These are phyloP conservation scores for Epiblema foenella DNA, from an alignment of 2,888 invertebrate species.

Conservation along the genomic window DNA sequence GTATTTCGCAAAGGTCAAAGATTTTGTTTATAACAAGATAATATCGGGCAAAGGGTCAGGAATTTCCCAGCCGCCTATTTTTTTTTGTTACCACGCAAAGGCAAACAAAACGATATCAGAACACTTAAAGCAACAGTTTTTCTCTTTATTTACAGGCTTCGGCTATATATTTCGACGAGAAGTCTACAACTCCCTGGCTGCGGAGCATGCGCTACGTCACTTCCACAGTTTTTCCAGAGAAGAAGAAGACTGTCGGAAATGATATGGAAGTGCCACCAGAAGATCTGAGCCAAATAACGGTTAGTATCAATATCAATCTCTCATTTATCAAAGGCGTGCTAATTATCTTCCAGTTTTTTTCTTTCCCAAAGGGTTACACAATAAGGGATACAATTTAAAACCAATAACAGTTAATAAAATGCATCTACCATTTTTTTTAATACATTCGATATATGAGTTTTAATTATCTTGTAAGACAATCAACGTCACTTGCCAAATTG, in stretches of 20 bases:
- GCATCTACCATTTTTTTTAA: background rate
- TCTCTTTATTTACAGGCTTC: slow-evolving; percentile 69
- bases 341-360: too few relatives aligned
- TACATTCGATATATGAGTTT: background rate
- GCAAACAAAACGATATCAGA: background rate
- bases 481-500: slow-evolving; percentile 51
- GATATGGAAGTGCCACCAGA: slow-evolving; percentile 59
- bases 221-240: slow-evolving; percentile 67
- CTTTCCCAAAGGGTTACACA: too few relatives aligned
- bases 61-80: background rate
- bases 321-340: background rate
- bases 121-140: slow-evolving; percentile 1
- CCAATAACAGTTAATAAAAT: background rate
- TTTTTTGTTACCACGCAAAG: background rate
- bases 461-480: slow-evolving; percentile 22
- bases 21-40: slow-evolving; percentile 3
- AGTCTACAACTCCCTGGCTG: slow-evolving; percentile 69
- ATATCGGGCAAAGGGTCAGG: slow-evolving; percentile 3
- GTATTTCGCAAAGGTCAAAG: background rate
- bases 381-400: background rate
- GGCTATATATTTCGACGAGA: slow-evolving; percentile 65
- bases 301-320: slow-evolving; percentile 51
- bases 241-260: slow-evolving; percentile 56
- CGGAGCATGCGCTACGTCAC: slow-evolving; percentile 64
- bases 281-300: slow-evolving; percentile 66